phyloP scores from a whole-genome alignment of 2,113 vertebrate species.

The Heliornis fulica region DNA sequence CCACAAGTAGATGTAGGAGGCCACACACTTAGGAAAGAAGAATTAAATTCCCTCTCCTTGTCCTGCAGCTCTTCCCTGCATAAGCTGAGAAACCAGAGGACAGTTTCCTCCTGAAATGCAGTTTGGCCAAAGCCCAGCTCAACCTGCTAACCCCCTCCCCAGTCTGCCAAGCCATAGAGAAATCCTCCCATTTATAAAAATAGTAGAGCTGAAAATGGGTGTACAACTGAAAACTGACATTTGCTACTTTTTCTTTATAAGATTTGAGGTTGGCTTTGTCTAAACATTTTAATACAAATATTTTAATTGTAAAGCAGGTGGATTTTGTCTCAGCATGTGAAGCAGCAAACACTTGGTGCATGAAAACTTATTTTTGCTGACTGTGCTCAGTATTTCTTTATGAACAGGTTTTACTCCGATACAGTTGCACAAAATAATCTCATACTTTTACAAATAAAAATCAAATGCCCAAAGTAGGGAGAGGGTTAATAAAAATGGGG shows the following conservation, averaged over 20 bases:
- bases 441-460: not conserved
- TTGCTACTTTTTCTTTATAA: not conserved
- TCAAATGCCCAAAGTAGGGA: not conserved
- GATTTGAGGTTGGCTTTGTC: not conserved
- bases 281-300: not conserved
- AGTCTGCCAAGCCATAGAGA: not conserved
- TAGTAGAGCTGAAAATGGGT: not conserved
- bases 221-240: not conserved
- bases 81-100: not conserved
- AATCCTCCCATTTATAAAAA: not conserved
- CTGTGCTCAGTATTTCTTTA: not conserved
- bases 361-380: not conserved
- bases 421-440: not conserved
- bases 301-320: not conserved
- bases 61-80: not conserved
- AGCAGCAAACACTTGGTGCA: not conserved
- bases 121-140: not conserved
- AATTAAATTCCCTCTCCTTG: not conserved
- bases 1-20: not conserved
- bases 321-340: not conserved
- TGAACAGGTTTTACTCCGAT: not conserved
- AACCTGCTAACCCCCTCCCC: not conserved
- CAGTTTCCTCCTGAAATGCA: not conserved
- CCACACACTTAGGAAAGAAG: not conserved
- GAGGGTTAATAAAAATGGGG: conserved; percentile 23